Percentiles rank a stretch among this genome's conserved stretches.
phyloP scores from a whole-genome alignment of 2,888 invertebrate species.

The Nomada fabriciana region DNA sequence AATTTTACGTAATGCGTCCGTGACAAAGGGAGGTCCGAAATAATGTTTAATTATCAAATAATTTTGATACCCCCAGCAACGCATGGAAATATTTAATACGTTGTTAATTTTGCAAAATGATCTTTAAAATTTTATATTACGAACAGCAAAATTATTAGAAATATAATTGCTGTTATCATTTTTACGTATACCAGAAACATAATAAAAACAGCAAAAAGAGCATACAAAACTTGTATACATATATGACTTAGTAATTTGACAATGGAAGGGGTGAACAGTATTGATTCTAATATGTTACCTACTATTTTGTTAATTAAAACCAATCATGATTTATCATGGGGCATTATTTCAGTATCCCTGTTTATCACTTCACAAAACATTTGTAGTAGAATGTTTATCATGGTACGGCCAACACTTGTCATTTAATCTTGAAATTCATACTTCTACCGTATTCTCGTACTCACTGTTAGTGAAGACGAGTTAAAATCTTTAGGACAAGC shows the following conservation, averaged over 20 bases:
- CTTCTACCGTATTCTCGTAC: slow-evolving; percentile 28
- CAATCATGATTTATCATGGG: background rate
- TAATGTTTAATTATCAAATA: slow-evolving; percentile 50
- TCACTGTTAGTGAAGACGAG: slow-evolving; percentile 30
- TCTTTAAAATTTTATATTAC: background rate
- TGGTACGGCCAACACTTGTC: slow-evolving; percentile 50
- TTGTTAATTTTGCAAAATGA: slow-evolving; percentile 15
- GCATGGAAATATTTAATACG: background rate
- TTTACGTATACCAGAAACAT: background rate
- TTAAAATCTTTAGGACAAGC: slow-evolving; percentile 49
- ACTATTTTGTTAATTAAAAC: slow-evolving; percentile 6
- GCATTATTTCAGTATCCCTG: slow-evolving; percentile 71
- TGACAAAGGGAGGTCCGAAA: slow-evolving; percentile 69
- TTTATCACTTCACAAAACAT: slow-evolving; percentile 67
- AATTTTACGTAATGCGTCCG: slow-evolving; percentile 59
- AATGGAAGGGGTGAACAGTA: slow-evolving; percentile 19
- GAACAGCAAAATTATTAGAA: background rate
- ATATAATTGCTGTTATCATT: slow-evolving; percentile 22
- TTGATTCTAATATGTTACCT: slow-evolving; percentile 11
- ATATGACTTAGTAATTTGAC: slow-evolving; percentile 2
- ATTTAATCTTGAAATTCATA: slow-evolving; percentile 39
- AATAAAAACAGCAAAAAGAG: slow-evolving; percentile 19
- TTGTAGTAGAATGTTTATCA: slow-evolving; percentile 52
- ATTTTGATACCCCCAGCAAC: background rate
- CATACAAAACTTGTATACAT: slow-evolving; percentile 17